Evolutionary conservation across 2,888 invertebrate genomes (phyloP).

Genomic region (Lasioglossum vierecki): DNA sequence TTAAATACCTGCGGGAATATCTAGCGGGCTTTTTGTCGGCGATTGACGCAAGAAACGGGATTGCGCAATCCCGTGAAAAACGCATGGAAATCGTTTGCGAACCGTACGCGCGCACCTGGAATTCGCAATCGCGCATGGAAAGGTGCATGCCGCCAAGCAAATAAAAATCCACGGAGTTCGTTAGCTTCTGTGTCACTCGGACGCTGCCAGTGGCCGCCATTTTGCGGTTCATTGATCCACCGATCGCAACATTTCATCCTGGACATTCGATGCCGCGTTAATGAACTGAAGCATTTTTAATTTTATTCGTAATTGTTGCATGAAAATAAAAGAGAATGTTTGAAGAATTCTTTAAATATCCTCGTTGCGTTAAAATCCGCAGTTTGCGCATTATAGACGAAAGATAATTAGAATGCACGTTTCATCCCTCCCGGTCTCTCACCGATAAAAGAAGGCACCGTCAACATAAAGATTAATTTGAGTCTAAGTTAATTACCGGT

Average conservation of each 20-base stretch:
- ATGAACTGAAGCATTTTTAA: not conserved
- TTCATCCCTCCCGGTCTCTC: not conserved
- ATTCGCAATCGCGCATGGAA: constrained; percentile 53
- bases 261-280: not conserved
- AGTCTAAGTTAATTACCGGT: not conserved
- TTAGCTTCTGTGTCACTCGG: constrained; percentile 14
- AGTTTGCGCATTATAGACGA: not conserved
- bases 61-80: constrained; percentile 50
- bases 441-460: not conserved
- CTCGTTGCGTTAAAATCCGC: not conserved
- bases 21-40: constrained; percentile 16
- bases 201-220: constrained; percentile 2
- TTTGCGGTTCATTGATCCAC: not conserved
- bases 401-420: too few species aligned
- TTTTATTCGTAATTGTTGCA: not conserved
- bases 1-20: constrained; percentile 43
- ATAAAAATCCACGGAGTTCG: constrained; percentile 24
- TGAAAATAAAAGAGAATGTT: not conserved
- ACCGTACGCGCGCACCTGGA: constrained; percentile 22
- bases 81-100: constrained; percentile 38
- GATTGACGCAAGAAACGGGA: constrained; percentile 10
- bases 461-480: not conserved
- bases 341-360: not conserved
- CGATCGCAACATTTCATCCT: not conserved
- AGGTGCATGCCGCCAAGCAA: constrained; percentile 29